These are phyloP conservation scores for Lucinisca nassula DNA, from an alignment of 2,888 invertebrate species.

Conservation along the genomic window DNA sequence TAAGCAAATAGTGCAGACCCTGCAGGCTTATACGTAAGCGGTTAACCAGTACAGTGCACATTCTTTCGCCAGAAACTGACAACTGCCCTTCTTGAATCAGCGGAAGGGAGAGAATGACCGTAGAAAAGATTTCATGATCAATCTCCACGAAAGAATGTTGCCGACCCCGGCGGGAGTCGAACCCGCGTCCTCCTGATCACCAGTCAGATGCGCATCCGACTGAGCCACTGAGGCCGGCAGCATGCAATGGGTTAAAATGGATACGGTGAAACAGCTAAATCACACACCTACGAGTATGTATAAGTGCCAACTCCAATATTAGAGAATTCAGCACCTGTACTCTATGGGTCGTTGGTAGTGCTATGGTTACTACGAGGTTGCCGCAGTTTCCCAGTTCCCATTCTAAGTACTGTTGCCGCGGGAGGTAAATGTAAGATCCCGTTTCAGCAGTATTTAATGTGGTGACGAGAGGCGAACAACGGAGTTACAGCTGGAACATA, in stretches of 20 bases:
- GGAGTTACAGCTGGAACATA: too few relatives aligned
- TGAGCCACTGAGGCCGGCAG: not conserved
- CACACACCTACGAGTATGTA: not conserved
- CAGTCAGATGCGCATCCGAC: not conserved
- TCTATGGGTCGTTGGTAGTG: not conserved
- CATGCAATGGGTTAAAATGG: not conserved
- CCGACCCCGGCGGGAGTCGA: too few relatives aligned
- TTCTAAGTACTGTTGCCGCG: slow-evolving; percentile 13
- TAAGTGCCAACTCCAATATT: not conserved
- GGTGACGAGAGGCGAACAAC: not conserved
- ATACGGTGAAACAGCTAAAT: not conserved
- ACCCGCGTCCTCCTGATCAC: too few relatives aligned
- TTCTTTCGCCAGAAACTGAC: too few relatives aligned
- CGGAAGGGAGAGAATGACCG: too few relatives aligned
- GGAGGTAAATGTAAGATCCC: not conserved
- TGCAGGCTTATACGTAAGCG: too few relatives aligned
- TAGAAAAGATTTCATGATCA: too few relatives aligned
- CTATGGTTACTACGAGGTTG: not conserved
- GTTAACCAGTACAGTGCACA: too few relatives aligned
- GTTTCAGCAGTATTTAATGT: slow-evolving; percentile 1
- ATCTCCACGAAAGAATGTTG: too few relatives aligned
- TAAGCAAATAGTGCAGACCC: too few relatives aligned
- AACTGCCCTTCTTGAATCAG: too few relatives aligned
- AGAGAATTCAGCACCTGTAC: not conserved
- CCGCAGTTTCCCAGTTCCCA: not conserved